phyloP scores from a whole-genome alignment of 35 echinoderm and acorn worm species.

The Diadema setosum region DNA sequence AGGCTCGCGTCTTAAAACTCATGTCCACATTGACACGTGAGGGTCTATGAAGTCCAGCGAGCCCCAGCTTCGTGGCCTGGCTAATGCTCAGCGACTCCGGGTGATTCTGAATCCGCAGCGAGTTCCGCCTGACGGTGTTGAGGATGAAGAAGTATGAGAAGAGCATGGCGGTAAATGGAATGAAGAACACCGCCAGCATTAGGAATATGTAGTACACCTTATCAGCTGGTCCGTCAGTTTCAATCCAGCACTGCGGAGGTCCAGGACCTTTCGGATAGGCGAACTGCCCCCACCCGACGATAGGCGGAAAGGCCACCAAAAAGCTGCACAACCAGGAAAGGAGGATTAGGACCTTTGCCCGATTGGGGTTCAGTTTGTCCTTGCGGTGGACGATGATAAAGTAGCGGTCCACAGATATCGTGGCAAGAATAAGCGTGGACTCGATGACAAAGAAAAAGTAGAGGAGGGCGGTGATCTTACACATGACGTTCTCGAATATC shows the following conservation, averaged over 20 bases:
- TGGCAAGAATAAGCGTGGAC: conserved; percentile 84
- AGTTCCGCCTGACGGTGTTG: conserved; percentile 91
- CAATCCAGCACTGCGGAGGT: conserved; percentile 61
- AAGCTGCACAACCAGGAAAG: conserved; percentile 85
- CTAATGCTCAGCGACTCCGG: conserved; percentile 96
- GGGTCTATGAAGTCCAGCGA: conserved; percentile 73
- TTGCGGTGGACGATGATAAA: conserved; percentile 96
- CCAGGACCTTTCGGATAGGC: conserved; percentile 33
- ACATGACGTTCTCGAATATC: conserved; percentile 55
- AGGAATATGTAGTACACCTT: conserved; percentile 53
- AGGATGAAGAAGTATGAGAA: conserved; percentile 93
- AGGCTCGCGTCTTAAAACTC: conserved; percentile 97
- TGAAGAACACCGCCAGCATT: conserved; percentile 63
- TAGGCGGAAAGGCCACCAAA: conserved; percentile 71
- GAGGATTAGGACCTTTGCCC: conserved; percentile 81
- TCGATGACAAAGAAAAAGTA: conserved; percentile 78
- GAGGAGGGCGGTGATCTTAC: conserved; percentile 80
- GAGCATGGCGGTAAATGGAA: conserved; percentile 78
- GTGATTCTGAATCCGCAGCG: conserved; percentile 83
- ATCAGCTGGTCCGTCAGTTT: conserved; percentile 7
- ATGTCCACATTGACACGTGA: conserved; percentile 93
- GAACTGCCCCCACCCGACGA: conserved; percentile 44
- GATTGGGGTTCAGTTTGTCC: conserved; percentile 88
- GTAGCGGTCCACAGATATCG: conserved; percentile 92
- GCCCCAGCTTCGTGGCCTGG: conserved; percentile 88